A percentile compares a stretch with the other conserved stretches of the same genome.
These are phyloP conservation scores for Bombus waltoni DNA, from an alignment of 1,140 invertebrate genomes.

Conservation along the genomic window DNA sequence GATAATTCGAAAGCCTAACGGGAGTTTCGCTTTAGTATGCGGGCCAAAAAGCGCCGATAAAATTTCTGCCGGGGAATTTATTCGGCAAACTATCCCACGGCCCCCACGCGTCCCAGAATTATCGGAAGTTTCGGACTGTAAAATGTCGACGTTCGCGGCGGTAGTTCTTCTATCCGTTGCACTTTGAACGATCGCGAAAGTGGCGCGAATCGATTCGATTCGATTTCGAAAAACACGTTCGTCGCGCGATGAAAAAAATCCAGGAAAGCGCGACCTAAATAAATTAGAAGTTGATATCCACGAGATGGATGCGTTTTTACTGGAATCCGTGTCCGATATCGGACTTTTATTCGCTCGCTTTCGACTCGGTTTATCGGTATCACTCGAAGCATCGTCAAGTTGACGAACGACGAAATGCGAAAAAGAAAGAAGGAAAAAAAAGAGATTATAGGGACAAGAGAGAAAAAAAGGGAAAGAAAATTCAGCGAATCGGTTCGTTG, in stretches of 20 bases:
- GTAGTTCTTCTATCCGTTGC: not conserved
- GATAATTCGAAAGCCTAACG: slow-evolving; percentile 4
- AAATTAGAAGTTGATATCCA: slow-evolving; percentile 13
- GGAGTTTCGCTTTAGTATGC: slow-evolving; percentile 8
- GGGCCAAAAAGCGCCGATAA: slow-evolving; percentile 10
- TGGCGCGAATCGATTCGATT: not conserved
- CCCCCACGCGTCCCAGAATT: not conserved
- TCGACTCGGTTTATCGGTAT: slow-evolving; percentile 12
- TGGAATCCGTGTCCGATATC: slow-evolving; percentile 1
- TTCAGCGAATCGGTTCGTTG: slow-evolving; percentile 18
- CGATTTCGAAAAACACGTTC: slow-evolving; percentile 19
- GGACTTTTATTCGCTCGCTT: slow-evolving; percentile 4
- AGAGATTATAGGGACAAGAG: too few relatives aligned
- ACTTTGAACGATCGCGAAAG: not conserved
- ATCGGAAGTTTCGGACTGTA: slow-evolving; percentile 24
- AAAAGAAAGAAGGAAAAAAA: not conserved
- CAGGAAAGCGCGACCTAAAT: not conserved
- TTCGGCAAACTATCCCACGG: slow-evolving; percentile 25
- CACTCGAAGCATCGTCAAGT: slow-evolving; percentile 8
- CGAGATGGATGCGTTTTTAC: not conserved
- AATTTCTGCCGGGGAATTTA: slow-evolving; percentile 34
- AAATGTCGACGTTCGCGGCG: slow-evolving; percentile 4
- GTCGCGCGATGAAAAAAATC: not conserved
- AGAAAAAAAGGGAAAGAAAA: not conserved
- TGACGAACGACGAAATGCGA: not conserved